Base-by-base conservation (phyloP, 2,888 invertebrate genomes). In the Uloborus plumipes region DNA sequence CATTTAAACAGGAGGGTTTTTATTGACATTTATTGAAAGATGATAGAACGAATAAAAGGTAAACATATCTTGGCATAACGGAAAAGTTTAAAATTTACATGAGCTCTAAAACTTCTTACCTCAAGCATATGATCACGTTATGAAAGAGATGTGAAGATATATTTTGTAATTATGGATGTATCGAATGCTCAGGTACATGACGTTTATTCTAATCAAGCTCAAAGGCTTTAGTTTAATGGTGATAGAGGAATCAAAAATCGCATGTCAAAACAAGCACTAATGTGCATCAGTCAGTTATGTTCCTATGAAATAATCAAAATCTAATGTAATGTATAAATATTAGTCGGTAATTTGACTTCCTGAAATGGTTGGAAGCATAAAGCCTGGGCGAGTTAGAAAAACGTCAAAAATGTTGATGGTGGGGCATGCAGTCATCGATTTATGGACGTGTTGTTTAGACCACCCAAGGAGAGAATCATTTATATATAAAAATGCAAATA, bases 171-270 rank as follows among this genome's bases (percentile, higher is more conserved):
- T 39, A 39, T 39, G 39, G 39, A 39, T 9, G 11, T 39, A 39
- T 39, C 9, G 39, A 39, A 39, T 50, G n/a, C 67, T 67, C 53
- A 67, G 51, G 51, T 53, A 58, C 18, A 1, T 1, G 31, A 39
- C 20, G 31, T 31, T 2, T 26, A 22, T 59, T 65, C 71, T 66
- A 76, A 76, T 66, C 66, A 11, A 53, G 50, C 22, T 51, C 11
- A 15, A n/a, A 51, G 61, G 71, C 53, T 55, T 13, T 53, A n/a
- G 31, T 61, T 20, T 50, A 26, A 51, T 65, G 51, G 81, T 82
- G 81, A 82, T 75, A 75, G 61, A 66, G 71, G 81, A 82, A 82
- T 82, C 81, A 82, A 82, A 82, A 79, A 69, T 22, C 26, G n/a
- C 49, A 51, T 16, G 73, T 64, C 69, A 71, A 71, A 79, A 82